Evolutionary conservation across 2,888 invertebrate genomes (phyloP).

Genomic region (Stomorhina lunata): DNA sequence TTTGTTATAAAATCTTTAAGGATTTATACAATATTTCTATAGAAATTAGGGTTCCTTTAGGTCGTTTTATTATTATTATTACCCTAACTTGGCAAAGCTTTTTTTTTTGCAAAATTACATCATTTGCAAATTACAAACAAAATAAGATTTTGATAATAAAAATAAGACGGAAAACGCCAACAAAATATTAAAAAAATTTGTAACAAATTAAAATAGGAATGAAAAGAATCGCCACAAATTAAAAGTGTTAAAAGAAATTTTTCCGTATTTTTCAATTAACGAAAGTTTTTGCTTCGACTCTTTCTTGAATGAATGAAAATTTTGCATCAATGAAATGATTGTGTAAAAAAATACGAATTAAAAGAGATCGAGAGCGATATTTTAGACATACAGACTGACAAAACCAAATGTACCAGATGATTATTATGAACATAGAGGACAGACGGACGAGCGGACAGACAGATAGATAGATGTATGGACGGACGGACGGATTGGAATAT

Average conservation of each 20-base stretch:
- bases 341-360: neutral
- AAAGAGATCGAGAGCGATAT: neutral
- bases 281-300: constrained; percentile 11
- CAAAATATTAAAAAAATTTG: constrained; percentile 11
- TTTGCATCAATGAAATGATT: constrained; percentile 59
- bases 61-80: neutral
- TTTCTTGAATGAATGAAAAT: constrained; percentile 54
- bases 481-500: no score
- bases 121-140: constrained; percentile 42
- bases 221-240: constrained; percentile 58
- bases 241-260: constrained; percentile 33
- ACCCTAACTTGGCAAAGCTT: constrained; percentile 49
- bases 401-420: constrained; percentile 36
- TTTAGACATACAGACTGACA: constrained; percentile 24
- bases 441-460: no score
- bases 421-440: neutral
- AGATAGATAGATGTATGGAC: no score
- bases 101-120: constrained; percentile 50
- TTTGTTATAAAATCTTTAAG: no score
- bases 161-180: neutral
- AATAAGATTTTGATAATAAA: neutral
- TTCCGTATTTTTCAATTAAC: constrained; percentile 38
- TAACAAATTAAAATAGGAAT: constrained; percentile 46
- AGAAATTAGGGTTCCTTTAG: neutral
- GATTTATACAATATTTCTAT: no score